These are phyloP conservation scores for Melipona beecheii DNA, from an alignment of 2,888 invertebrate genomes.

Conservation along the genomic window DNA sequence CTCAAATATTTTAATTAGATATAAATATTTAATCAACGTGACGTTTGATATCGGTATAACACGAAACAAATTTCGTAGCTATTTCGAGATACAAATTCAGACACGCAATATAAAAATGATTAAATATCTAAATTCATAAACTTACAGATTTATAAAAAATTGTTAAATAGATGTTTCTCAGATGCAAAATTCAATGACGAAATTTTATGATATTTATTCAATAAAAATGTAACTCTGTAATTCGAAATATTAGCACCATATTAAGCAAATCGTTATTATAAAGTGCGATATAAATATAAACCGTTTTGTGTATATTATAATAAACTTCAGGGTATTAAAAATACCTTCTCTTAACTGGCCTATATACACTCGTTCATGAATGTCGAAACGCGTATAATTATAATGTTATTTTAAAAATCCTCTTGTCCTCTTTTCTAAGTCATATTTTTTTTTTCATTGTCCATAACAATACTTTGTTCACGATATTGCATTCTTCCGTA, in stretches of 20 bases:
- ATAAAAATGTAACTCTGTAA: constrained; percentile 4
- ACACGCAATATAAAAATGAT: constrained; percentile 28
- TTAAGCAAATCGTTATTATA: constrained; percentile 33
- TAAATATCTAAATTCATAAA: not conserved
- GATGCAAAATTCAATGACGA: constrained; percentile 7
- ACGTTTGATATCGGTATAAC: not conserved
- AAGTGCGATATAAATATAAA: constrained; percentile 37
- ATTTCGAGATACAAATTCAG: constrained; percentile 12
- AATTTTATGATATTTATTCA: not conserved
- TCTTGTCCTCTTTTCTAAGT: not conserved
- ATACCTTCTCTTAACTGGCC: constrained; percentile 44
- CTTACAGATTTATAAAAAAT: constrained; percentile 5
- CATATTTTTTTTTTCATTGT: not conserved
- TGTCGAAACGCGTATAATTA: constrained; percentile 7
- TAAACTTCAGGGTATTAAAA: constrained; percentile 42
- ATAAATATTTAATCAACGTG: not conserved
- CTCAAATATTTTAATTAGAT: not conserved
- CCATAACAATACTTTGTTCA: not conserved
- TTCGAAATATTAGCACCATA: constrained; percentile 42
- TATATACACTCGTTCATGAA: constrained; percentile 24
- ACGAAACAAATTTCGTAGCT: constrained; percentile 11
- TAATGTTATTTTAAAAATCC: constrained; percentile 10
- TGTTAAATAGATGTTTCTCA: not conserved
- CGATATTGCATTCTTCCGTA: constrained; percentile 1
- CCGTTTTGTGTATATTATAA: constrained; percentile 2